Evolutionary conservation across 2,113 vertebrate species (phyloP).

Genomic region (Anoplopoma fimbria): DNA sequence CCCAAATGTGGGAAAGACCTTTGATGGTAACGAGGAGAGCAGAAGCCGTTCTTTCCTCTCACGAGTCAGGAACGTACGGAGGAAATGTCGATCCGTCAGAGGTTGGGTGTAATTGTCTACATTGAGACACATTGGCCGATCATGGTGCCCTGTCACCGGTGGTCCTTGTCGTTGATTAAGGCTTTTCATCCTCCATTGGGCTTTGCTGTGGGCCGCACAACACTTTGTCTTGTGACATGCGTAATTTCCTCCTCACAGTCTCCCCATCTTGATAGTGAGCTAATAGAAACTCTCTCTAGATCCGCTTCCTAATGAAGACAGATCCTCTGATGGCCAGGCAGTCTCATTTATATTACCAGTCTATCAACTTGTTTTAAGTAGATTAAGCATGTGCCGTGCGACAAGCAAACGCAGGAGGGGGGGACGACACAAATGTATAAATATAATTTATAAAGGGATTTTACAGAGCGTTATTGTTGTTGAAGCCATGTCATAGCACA

Average conservation of each 20-base stretch:
- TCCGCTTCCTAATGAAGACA: conserved; percentile 79
- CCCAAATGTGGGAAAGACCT: conserved; percentile 50
- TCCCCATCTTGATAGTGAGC: conserved; percentile 79
- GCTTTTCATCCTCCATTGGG: conserved; percentile 71
- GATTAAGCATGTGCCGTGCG: conserved; percentile 69
- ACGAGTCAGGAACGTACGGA: conserved; percentile 33
- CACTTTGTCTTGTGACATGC: conserved; percentile 77
- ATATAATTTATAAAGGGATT: conserved; percentile 62
- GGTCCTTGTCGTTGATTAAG: conserved; percentile 77
- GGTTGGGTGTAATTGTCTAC: conserved; percentile 60
- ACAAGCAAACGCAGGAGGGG: conserved; percentile 5
- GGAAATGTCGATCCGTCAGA: conserved; percentile 63
- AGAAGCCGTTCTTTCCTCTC: conserved; percentile 16
- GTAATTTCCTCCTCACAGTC: conserved; percentile 76
- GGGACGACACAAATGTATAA: neutral
- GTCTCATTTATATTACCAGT: conserved; percentile 73
- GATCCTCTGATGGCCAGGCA: conserved; percentile 74
- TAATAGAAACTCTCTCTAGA: conserved; percentile 80
- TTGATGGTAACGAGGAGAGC: conserved; percentile 18
- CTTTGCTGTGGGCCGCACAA: conserved; percentile 41
- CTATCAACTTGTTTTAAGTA: conserved; percentile 76
- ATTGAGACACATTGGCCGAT: conserved; percentile 65
- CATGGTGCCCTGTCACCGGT: conserved; percentile 66
- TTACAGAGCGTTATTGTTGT: conserved; percentile 44
- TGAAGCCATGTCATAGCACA: conserved; percentile 36